Evolutionary conservation across 1,140 invertebrate genomes (phyloP).

Genomic region (Cylas formicarius): DNA sequence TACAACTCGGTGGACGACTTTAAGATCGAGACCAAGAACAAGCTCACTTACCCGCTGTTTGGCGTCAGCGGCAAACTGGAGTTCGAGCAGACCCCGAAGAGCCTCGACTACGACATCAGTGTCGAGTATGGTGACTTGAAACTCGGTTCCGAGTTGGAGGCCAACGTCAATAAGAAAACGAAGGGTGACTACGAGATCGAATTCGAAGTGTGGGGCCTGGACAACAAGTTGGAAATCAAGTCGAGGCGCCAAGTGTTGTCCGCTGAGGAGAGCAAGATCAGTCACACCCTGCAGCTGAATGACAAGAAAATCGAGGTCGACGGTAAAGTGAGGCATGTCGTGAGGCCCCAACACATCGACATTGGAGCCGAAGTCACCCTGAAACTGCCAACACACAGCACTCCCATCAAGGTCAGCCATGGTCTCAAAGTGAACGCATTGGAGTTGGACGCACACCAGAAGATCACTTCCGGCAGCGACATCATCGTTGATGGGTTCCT

Average conservation of each 20-base stretch:
- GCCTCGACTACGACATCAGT: conserved; percentile 46
- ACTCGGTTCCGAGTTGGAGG: conserved; percentile 48
- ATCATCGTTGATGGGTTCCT: conserved; percentile 49
- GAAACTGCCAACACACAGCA: conserved; percentile 44
- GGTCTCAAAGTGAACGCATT: conserved; percentile 45
- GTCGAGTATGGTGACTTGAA: conserved; percentile 50
- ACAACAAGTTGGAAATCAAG: conserved; percentile 51
- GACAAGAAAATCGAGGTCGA: conserved; percentile 56
- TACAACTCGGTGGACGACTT: conserved; percentile 25
- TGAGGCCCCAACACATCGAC: conserved; percentile 48
- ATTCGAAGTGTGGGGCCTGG: conserved; percentile 48
- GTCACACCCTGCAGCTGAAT: conserved; percentile 52
- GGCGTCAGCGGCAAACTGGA: conserved; percentile 46
- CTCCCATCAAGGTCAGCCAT: conserved; percentile 49
- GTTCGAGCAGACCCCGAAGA: conserved; percentile 46
- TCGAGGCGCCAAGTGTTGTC: conserved; percentile 48
- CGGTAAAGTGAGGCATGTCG: conserved; percentile 48
- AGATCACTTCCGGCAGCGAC: conserved; percentile 45
- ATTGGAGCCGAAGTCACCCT: conserved; percentile 47
- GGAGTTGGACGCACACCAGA: conserved; percentile 47
- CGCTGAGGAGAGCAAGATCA: conserved; percentile 53
- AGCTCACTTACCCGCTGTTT: conserved; percentile 49
- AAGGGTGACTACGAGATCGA: conserved; percentile 53
- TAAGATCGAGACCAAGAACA: conserved; percentile 33
- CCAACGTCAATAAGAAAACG: conserved; percentile 46